Evolutionary conservation across 1,140 invertebrate species (phyloP), one percentile per base, ranked within the genome.

Genomic region (Brachystomella parvula): DNA sequence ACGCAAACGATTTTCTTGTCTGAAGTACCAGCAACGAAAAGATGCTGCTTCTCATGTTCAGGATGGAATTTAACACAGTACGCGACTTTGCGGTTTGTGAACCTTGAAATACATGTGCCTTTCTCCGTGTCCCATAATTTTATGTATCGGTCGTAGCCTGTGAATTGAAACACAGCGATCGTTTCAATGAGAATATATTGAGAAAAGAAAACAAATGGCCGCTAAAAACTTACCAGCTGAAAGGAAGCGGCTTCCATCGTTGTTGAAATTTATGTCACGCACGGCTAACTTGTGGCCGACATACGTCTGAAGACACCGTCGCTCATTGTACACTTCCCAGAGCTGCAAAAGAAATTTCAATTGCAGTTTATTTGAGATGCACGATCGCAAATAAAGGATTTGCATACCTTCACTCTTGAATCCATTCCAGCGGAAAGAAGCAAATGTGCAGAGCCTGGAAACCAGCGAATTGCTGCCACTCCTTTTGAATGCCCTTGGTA

Each of bases 121-220:
- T 92, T 97, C 82, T 99, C 97, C 0, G 96, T 98, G 78, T 99
- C 96, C 96, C 97, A 99, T 39, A 99, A 79, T 81, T 99, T 99
- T 60, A 98, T 92, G 75, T 91, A 96, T 39, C 92, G 84, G 81
- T 92, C 89, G 77, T 92, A 94, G 19, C 83, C 83, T 84, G 76
- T 35, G 73, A 39, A 39, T n/a, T n/a, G n/a, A n/a, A n/a, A 19
- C 19, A 9, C 35, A 39, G 35, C 6, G 35, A 9, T 39, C 35
- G 19, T 39, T 39, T 39, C 35, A 6, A 19, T 39, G 35, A 39
- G 19, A n/a, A n/a, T n/a, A 72, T 6, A 33, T 56, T 31, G 2
- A 32, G 30, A 17, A 60, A 61, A 60, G 53, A 28, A 65, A 12
- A 21, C 31, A 47, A 12, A 35, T 64, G 26, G 56, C 2, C 2